Evolutionary conservation across 2,888 invertebrate species (phyloP), one percentile per base, ranked within the genome.

Genomic region (Orthosia incerta): DNA sequence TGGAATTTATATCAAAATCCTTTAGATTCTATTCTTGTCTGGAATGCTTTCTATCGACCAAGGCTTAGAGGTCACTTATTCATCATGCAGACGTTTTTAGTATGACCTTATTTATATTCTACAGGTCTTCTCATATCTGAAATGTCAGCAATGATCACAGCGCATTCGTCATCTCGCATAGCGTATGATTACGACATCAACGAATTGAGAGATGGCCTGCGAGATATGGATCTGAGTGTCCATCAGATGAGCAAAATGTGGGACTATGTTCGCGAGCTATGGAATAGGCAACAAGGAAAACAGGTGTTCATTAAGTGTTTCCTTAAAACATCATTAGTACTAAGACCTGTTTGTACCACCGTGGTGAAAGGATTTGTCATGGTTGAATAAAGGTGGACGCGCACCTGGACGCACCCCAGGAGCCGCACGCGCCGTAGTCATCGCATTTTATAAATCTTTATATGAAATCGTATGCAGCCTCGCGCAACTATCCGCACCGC

Each of bases 241-340:
- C 96, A 95, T 84, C 97, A 97, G 86, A 95, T 97, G 94, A 93
- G 91, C 78, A 97, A 96, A 83, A 95, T 97, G 94, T 96, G 96
- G 95, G 95, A 94, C 63, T 97, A 97, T 70, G 96, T 97, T 0
- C 90, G 95, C 4, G 94, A 96, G 55, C 86, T 97, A 60, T 97
- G 97, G 97, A 95, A 94, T 55, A 90, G 96, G 63, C 96, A 96
- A 78, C 95, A 95, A 85, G 97, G 97, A 11, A 93, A 91, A 89
- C 96, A 97, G 93, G 97, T 96, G 3, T 55, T 1, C 9, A 39
- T 71, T 3, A 18, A 31, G 12, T n/a, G 1, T 48, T 3, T 26
- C 4, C 5, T 62, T 48, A 1, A 61, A 50, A 68, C 11, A 13
- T 23, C 7, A 39, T 60, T 45, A 45, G 45, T 60, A 59, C 31